Evolutionary conservation across 2,797 vertebrate species (phyloP).

Genomic region (Rallus crepitans): DNA sequence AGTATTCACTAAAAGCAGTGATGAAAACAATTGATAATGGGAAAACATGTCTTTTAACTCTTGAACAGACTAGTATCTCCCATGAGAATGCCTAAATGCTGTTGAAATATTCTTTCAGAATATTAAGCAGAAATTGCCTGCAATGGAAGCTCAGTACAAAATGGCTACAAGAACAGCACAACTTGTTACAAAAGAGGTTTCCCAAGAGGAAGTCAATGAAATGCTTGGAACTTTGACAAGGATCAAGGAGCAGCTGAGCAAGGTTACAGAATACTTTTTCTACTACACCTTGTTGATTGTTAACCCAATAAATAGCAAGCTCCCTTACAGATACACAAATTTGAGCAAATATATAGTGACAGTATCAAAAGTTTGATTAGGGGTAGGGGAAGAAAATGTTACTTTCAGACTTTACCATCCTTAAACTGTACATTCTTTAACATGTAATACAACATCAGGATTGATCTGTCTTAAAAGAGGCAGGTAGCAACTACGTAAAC

Average conservation of each 20-base stretch:
- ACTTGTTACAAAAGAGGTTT: constrained; percentile 91
- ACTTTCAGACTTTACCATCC: not conserved
- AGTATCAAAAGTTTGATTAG: not conserved
- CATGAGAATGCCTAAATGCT: not conserved
- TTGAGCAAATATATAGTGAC: not conserved
- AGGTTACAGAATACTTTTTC: constrained; percentile 79
- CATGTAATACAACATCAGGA: not conserved
- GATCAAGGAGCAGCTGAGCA: constrained; percentile 92
- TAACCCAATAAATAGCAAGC: not conserved
- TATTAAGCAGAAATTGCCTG: constrained; percentile 91
- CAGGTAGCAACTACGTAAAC: not conserved
- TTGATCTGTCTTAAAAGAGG: not conserved
- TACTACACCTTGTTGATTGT: not conserved
- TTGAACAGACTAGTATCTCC: not conserved
- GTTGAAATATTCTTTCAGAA: constrained; percentile 79
- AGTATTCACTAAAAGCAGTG: not conserved
- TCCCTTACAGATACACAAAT: not conserved
- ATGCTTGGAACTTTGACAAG: constrained; percentile 87
- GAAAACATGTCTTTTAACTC: not conserved
- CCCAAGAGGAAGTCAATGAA: constrained; percentile 88
- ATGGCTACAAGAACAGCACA: constrained; percentile 88
- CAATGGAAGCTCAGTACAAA: constrained; percentile 93
- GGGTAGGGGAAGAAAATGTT: not conserved
- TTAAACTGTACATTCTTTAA: not conserved
- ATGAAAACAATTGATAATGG: not conserved